phyloP scores from a whole-genome alignment of 2,888 invertebrate species.

The Pediacus dermestoides region DNA sequence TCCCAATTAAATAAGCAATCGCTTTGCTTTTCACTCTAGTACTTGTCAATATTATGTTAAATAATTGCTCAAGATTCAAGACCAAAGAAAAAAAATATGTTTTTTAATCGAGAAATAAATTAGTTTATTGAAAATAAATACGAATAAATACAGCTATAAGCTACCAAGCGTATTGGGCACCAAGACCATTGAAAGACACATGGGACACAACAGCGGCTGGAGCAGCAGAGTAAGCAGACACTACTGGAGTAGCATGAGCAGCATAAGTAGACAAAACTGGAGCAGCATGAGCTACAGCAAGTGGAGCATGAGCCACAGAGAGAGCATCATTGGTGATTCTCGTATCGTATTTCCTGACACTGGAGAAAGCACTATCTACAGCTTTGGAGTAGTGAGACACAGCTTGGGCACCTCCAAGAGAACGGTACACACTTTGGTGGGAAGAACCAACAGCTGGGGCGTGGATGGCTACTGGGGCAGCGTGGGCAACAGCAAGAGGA shows the following conservation, averaged over 20 bases:
- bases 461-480: constrained; percentile 40
- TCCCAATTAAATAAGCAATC: no score
- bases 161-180: constrained; percentile 64
- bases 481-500: constrained; percentile 40
- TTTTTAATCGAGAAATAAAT: no score
- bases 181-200: constrained; percentile 61
- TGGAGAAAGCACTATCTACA: constrained; percentile 59
- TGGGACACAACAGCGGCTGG: constrained; percentile 59
- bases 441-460: constrained; percentile 49
- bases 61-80: no score
- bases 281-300: constrained; percentile 37
- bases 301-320: constrained; percentile 51
- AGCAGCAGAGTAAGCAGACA: constrained; percentile 19
- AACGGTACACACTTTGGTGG: constrained; percentile 57
- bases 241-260: constrained; percentile 28
- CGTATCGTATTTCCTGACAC: constrained; percentile 58
- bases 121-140: no score
- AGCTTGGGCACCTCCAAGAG: constrained; percentile 55
- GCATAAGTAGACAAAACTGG: constrained; percentile 31
- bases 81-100: no score
- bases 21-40: no score
- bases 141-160: no score
- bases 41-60: no score
- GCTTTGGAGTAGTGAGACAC: constrained; percentile 56
- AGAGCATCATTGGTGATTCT: constrained; percentile 57